Evolutionary conservation across 2,797 vertebrate genomes (phyloP).

Genomic region (Macroramphosus scolopax): DNA sequence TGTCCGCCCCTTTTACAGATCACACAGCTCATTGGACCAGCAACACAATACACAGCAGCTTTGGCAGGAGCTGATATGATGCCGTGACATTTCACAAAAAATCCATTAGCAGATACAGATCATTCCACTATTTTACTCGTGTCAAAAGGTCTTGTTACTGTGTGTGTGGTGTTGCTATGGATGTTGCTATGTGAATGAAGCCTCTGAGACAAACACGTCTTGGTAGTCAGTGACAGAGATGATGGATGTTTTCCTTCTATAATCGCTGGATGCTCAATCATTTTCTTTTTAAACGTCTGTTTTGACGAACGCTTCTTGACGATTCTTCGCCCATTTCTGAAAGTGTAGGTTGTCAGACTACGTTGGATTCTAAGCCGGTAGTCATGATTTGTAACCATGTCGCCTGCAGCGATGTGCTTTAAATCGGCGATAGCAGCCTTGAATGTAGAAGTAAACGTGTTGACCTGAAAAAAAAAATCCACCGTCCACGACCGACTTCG

Average conservation of each 20-base stretch:
- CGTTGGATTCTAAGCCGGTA: too few species aligned
- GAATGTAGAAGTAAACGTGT: constrained; percentile 18
- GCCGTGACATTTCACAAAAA: constrained; percentile 37
- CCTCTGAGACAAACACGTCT: constrained; percentile 12
- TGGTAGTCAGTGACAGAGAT: constrained; percentile 4
- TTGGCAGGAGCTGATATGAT: constrained; percentile 43
- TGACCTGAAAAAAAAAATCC: constrained; percentile 32
- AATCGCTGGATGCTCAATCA: too few species aligned
- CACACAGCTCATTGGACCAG: constrained; percentile 23
- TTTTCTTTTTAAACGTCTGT: too few species aligned
- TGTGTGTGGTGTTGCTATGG: constrained; percentile 2
- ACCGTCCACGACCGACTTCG: background rate
- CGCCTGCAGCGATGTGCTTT: too few species aligned
- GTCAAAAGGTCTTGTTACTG: constrained; percentile 11
- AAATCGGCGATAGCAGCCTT: constrained; percentile 2
- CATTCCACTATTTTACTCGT: constrained; percentile 22
- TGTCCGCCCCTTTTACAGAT: constrained; percentile 27
- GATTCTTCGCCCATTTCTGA: too few species aligned
- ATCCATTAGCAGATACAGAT: constrained; percentile 32
- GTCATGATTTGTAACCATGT: too few species aligned
- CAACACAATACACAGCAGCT: constrained; percentile 46
- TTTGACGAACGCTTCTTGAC: too few species aligned
- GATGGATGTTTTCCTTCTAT: too few species aligned
- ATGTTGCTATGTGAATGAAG: constrained; percentile 9
- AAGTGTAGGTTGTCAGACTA: too few species aligned